These are phyloP conservation scores for Chirona hameri DNA, from an alignment of 2,888 invertebrate genomes.

Conservation along the genomic window DNA sequence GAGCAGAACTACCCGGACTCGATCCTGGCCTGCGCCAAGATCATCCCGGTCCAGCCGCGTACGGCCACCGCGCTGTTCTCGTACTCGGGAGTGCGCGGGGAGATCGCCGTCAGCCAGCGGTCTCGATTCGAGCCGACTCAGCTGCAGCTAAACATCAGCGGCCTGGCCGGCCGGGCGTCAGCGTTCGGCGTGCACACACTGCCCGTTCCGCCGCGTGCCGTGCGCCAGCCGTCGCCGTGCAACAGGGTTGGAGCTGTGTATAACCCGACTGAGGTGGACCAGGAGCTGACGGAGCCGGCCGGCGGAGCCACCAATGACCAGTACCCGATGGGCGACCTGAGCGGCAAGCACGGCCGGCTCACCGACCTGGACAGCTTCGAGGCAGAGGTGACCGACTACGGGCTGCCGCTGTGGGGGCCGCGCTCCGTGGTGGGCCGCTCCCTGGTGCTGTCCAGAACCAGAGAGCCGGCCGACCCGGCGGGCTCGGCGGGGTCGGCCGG, in stretches of 20 bases:
- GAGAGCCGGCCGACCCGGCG: no score
- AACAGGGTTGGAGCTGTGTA: constrained; percentile 63
- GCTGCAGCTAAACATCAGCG: constrained; percentile 59
- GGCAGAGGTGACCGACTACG: constrained; percentile 70
- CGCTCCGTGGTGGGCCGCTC: constrained; percentile 76
- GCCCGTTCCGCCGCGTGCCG: constrained; percentile 46
- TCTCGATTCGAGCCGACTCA: constrained; percentile 81
- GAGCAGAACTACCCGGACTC: constrained; percentile 70
- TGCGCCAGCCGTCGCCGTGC: constrained; percentile 38
- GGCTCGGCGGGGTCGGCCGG: neutral
- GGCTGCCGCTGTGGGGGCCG: constrained; percentile 74
- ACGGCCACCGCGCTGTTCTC: constrained; percentile 43
- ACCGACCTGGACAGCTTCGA: constrained; percentile 53
- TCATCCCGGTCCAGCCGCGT: constrained; percentile 47
- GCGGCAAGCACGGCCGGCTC: constrained; percentile 68
- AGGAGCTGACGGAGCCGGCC: constrained; percentile 48
- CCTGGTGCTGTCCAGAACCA: constrained; percentile 64
- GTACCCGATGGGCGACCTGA: constrained; percentile 83
- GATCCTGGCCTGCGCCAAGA: constrained; percentile 77
- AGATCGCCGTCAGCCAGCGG: constrained; percentile 70
- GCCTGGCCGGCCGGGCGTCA: constrained; percentile 45
- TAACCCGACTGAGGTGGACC: constrained; percentile 61
- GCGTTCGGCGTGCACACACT: constrained; percentile 50
- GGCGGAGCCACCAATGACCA: constrained; percentile 77
- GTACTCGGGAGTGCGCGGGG: constrained; percentile 69